These are phyloP conservation scores for Chrysocyon brachyurus DNA, from an alignment of 2,797 vertebrate species.

Conservation along the genomic window DNA sequence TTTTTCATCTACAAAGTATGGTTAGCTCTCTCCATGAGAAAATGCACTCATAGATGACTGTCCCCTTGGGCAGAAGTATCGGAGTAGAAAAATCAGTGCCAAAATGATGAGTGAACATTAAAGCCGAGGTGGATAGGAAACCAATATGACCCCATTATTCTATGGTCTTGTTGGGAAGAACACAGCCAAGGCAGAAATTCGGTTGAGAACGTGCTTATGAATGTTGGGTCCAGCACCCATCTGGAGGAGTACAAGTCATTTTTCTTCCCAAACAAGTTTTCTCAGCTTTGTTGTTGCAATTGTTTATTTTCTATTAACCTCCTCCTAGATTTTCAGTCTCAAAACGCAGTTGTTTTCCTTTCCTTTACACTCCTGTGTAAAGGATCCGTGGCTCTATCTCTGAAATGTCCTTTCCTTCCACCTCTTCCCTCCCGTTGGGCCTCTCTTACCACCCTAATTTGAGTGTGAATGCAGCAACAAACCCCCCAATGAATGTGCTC, in stretches of 20 bases:
- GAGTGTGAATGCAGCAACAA: background rate
- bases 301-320: background rate
- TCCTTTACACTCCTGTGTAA: background rate
- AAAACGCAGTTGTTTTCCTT: background rate
- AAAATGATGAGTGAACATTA: background rate
- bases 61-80: background rate
- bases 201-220: background rate
- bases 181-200: background rate
- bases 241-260: background rate
- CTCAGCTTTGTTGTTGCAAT: background rate
- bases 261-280: background rate
- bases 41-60: background rate
- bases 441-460: background rate
- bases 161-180: background rate
- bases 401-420: background rate
- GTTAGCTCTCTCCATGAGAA: background rate
- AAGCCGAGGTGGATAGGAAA: background rate
- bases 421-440: rapidly evolving
- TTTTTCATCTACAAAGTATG: background rate
- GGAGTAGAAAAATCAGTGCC: background rate
- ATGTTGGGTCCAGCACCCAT: background rate
- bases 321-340: background rate
- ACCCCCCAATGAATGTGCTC: background rate
- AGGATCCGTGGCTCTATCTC: background rate
- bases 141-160: background rate